Conservation (phyloP, 2,797 vertebrate species). For the Parambassis ranga region DNA sequence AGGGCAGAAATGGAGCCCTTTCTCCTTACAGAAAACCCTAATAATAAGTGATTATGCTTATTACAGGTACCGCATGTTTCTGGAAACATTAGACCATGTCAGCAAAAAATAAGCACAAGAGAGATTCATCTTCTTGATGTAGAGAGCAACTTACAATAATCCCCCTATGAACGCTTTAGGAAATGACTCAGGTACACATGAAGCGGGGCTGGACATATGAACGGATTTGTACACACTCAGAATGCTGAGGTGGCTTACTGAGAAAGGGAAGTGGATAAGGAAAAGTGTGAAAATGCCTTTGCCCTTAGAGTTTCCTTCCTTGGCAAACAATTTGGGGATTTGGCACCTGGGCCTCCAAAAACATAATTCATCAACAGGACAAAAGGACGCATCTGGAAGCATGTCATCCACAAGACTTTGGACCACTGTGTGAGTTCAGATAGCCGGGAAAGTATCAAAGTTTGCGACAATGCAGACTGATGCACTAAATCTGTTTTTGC, state of each 20-base stretch:
- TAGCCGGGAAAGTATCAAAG: no score
- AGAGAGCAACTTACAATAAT: slow-evolving; percentile 36
- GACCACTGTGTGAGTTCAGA: no score
- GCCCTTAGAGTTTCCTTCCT: slow-evolving; percentile 62
- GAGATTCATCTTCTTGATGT: slow-evolving; percentile 67
- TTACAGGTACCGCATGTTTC: not conserved
- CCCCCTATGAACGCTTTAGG: slow-evolving; percentile 26
- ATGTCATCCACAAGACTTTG: not conserved
- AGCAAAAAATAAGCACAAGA: slow-evolving; percentile 59
- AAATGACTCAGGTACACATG: slow-evolving; percentile 34
- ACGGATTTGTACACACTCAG: not conserved
- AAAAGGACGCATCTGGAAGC: slow-evolving; percentile 1
- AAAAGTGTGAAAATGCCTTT: slow-evolving; percentile 55
- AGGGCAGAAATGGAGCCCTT: not conserved
- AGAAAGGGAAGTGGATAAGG: slow-evolving; percentile 49
- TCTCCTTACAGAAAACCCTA: not conserved
- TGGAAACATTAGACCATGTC: slow-evolving; percentile 47
- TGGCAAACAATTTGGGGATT: slow-evolving; percentile 46
- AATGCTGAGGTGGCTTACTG: not conserved
- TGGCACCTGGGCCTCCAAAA: slow-evolving; percentile 40
- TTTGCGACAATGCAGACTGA: no score
- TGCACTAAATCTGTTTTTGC: no score
- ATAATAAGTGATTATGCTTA: not conserved
- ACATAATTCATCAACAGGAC: slow-evolving; percentile 37
- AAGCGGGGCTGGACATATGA: slow-evolving; percentile 17